phyloP scores from a whole-genome alignment of 2,113 vertebrate genomes.

The Eurypyga helias region DNA sequence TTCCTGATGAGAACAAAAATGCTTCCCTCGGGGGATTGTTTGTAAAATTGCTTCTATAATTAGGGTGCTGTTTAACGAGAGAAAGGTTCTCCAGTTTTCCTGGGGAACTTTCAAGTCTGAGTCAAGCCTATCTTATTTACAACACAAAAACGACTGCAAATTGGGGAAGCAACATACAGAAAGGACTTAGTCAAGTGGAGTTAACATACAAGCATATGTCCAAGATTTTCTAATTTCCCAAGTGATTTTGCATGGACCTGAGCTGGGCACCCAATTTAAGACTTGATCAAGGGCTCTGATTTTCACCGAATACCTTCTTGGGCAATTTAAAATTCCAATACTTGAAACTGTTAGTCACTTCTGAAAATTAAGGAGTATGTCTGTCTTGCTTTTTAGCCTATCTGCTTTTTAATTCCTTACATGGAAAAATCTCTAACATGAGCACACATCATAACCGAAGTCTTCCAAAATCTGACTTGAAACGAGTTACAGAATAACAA shows the following conservation, averaged over 20 bases:
- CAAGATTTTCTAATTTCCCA: constrained; percentile 44
- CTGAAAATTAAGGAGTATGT: not conserved
- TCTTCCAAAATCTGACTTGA: not conserved
- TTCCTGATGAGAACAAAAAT: constrained; percentile 38
- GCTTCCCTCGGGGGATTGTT: not conserved
- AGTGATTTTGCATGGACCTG: not conserved
- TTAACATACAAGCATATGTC: constrained; percentile 39
- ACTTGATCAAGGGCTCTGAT: not conserved
- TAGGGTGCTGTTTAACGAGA: constrained; percentile 43
- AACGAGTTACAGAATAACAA: not conserved
- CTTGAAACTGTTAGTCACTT: not conserved
- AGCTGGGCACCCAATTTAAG: constrained; percentile 3
- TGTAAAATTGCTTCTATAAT: constrained; percentile 55
- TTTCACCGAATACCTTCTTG: not conserved
- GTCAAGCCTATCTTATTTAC: constrained; percentile 34
- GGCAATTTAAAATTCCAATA: constrained; percentile 32
- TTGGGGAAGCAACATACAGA: constrained; percentile 27
- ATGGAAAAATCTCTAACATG: not conserved
- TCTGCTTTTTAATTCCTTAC: not conserved
- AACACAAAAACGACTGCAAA: constrained; percentile 41
- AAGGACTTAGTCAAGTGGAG: constrained; percentile 38
- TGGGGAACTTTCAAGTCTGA: constrained; percentile 29
- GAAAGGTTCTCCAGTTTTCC: constrained; percentile 32
- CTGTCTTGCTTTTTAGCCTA: not conserved
- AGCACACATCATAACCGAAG: not conserved